phyloP scores from a whole-genome alignment of 2,888 invertebrate species.

The Synergus gifuensis region DNA sequence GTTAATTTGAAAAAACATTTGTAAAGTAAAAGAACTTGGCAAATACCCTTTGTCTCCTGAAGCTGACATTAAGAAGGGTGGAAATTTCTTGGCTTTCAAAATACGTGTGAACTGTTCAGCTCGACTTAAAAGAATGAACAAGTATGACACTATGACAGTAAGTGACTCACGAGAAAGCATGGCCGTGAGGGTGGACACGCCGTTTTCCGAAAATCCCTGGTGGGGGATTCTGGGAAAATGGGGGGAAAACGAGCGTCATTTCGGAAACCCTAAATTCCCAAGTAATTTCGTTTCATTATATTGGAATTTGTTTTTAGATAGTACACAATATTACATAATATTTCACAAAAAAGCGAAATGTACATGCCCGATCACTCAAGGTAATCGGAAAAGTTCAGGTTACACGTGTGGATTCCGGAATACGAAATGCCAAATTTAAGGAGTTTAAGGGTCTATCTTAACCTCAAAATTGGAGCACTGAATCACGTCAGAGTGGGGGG shows the following conservation, averaged over 20 bases:
- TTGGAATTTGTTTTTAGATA: not conserved
- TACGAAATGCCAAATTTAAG: conserved; percentile 42
- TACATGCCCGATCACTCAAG: conserved; percentile 3
- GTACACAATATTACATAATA: conserved; percentile 29
- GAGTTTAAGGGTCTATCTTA: conserved; percentile 36
- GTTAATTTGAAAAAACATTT: not conserved
- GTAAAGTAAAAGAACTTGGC: not conserved
- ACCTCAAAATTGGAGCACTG: not conserved
- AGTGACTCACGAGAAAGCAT: conserved; percentile 71
- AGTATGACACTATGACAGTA: conserved; percentile 66
- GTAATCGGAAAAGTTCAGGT: not conserved
- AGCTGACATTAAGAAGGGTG: not conserved
- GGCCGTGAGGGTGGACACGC: conserved; percentile 50
- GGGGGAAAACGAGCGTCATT: not conserved
- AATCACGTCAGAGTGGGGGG: not conserved
- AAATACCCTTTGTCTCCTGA: conserved; percentile 2
- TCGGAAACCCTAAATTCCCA: not conserved
- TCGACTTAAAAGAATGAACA: not conserved
- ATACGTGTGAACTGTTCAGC: not conserved
- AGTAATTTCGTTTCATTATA: not conserved
- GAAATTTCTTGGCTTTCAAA: not conserved
- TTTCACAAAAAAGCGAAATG: conserved; percentile 10
- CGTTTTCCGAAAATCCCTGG: conserved; percentile 37
- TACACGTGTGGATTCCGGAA: not conserved
- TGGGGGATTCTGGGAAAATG: not conserved